Base-by-base conservation (phyloP, 2,888 invertebrate species). In the Odontocolon sp. region DNA sequence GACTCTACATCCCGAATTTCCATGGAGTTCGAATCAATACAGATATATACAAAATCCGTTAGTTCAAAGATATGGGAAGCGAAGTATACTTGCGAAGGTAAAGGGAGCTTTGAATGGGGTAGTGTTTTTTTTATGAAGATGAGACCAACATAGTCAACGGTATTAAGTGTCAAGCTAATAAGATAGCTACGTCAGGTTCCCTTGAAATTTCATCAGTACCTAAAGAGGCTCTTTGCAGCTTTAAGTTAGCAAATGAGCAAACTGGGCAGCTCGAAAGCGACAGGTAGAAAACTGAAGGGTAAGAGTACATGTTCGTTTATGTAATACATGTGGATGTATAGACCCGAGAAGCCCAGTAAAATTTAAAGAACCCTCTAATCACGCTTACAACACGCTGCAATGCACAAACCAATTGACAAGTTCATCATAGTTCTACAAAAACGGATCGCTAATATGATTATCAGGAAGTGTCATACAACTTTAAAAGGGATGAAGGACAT, bases 321-420 rank as follows among this genome's bases (percentile, higher is more conserved):
- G 21, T 52, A 50, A 6, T 5, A 31, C 26, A 71, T 6, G 52
- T 26, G 21, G 26, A 38, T 68, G 31, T 45, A 38, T 18, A 45
- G 45, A 56, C 23, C 21, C 5, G 56, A 47, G 47, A 9, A 14
- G 45, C n/a, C 31, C 23, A 16, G 11, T 18, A 28, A 31, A 40
- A 59, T 59, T 31, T 18, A 26, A 42, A 26, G 52, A 42, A 45
- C 18, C 63, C 70, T 70, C 70, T 63, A 70, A 70, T 70, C 70
- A 70, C 63, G 28, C 56, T 33, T 36, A 36, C 45, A 33, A 54
- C 63, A 47, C 36, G 8, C 54, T 47, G 54, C 18, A 45, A 50
- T 33, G 63, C 56, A 14, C 16, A 45, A 63, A 56, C 61, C 26
- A 42, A 54, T 45, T 54, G 33, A 52, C 54, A 42, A 42, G 36